These are phyloP conservation scores for Phymorhynchus buccinoides DNA, from an alignment of 1,140 invertebrate genomes.

Conservation along the genomic window DNA sequence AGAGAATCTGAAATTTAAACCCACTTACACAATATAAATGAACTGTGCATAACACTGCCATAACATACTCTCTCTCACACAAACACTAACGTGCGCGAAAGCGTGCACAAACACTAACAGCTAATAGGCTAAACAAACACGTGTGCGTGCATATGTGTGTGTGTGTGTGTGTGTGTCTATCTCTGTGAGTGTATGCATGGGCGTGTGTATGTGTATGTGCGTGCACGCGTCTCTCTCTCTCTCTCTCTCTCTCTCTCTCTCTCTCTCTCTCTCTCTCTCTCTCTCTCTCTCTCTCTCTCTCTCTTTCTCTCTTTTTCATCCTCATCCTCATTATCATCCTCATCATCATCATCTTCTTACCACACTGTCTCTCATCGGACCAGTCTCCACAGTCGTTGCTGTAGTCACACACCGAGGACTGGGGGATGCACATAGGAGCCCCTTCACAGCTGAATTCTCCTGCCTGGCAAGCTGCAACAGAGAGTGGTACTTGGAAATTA, in stretches of 20 bases:
- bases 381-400: conserved; percentile 54
- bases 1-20: too few species aligned
- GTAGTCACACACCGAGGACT: conserved; percentile 46
- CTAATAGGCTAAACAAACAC: neutral
- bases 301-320: neutral
- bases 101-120: too few species aligned
- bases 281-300: neutral
- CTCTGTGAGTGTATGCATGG: neutral
- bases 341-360: conserved; percentile 2
- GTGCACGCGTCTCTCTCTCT: neutral
- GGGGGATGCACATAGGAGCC: conserved; percentile 45
- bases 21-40: too few species aligned
- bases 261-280: neutral
- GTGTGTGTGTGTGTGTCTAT: neutral
- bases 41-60: too few species aligned
- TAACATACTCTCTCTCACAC: too few species aligned
- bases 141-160: neutral
- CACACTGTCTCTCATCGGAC: conserved; percentile 58
- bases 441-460: conserved; percentile 46
- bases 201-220: neutral
- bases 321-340: too few species aligned
- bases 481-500: neutral
- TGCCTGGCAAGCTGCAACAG: conserved; percentile 43
- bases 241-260: conserved; percentile 15
- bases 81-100: too few species aligned